Percentiles rank a stretch among this genome's conserved stretches.
phyloP scores from a whole-genome alignment of 2,888 invertebrate species.

The Allolobophora icterica region DNA sequence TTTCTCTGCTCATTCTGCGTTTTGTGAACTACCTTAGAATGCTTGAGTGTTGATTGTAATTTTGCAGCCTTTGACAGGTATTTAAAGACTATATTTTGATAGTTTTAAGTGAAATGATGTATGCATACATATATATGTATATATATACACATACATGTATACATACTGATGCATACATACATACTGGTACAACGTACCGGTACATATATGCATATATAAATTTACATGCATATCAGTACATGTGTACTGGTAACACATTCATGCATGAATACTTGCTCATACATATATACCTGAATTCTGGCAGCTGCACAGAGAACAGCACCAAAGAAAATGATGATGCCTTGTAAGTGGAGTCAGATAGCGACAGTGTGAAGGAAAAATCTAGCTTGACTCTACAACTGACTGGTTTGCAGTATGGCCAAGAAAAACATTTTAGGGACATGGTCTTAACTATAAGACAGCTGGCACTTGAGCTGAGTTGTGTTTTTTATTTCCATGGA shows the following conservation, averaged over 20 bases:
- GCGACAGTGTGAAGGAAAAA: not conserved
- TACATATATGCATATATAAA: slow-evolving; percentile 19
- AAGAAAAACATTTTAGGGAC: not conserved
- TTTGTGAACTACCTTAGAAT: no score
- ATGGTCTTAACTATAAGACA: not conserved
- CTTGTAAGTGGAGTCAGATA: no score
- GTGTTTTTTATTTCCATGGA: not conserved
- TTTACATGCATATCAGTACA: not conserved
- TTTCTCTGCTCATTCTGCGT: no score
- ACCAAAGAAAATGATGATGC: not conserved
- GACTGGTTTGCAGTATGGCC: not conserved
- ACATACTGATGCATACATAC: not conserved
- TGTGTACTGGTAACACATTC: no score
- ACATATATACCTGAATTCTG: no score
- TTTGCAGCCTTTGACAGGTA: no score
- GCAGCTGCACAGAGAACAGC: not conserved
- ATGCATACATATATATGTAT: slow-evolving; percentile 34
- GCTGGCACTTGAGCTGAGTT: not conserved
- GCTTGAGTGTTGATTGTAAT: no score
- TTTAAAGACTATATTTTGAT: no score
- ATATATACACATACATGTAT: slow-evolving; percentile 14
- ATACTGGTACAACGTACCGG: not conserved
- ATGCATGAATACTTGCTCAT: no score
- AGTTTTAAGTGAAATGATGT: not conserved
- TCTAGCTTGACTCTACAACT: not conserved